phyloP scores from a whole-genome alignment of 2,888 invertebrate genomes.

The Drosophila borealis region DNA sequence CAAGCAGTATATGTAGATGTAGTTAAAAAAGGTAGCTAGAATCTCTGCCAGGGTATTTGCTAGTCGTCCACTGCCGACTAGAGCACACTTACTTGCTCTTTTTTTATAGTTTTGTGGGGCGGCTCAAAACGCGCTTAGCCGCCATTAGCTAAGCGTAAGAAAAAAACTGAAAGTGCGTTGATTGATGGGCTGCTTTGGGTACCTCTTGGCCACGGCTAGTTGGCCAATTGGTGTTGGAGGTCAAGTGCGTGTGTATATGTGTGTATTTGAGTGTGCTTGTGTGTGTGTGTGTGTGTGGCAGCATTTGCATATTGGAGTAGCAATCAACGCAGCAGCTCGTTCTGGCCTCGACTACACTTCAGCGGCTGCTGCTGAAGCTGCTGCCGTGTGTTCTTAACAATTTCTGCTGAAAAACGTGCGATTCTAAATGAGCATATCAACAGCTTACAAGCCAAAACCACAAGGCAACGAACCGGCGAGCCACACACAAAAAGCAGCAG shows the following conservation, averaged over 20 bases:
- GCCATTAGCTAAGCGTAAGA: constrained; percentile 27
- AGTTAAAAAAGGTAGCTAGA: too few species aligned
- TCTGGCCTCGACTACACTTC: constrained; percentile 12
- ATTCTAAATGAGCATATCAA: constrained; percentile 81
- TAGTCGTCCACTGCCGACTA: too few species aligned
- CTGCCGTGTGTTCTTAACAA: constrained; percentile 63
- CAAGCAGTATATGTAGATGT: too few species aligned
- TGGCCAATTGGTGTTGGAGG: constrained; percentile 64
- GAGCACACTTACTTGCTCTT: neutral
- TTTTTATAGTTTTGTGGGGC: constrained; percentile 20
- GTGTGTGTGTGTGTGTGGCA: constrained; percentile 25
- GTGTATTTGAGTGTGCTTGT: constrained; percentile 11
- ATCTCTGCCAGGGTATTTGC: too few species aligned
- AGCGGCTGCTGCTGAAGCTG: constrained; percentile 1
- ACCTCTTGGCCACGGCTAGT: constrained; percentile 4
- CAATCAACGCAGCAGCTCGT: constrained; percentile 53
- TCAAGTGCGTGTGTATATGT: constrained; percentile 43
- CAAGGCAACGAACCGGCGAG: constrained; percentile 38
- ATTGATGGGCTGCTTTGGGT: constrained; percentile 62
- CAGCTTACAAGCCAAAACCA: constrained; percentile 70
- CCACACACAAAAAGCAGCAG: constrained; percentile 34
- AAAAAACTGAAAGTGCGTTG: constrained; percentile 75
- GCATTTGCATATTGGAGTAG: constrained; percentile 62
- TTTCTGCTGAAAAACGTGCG: constrained; percentile 81
- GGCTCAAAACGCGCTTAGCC: constrained; percentile 32